Evolutionary conservation across 2,113 vertebrate genomes (phyloP).

Genomic region (Thalassoma bifasciatum): DNA sequence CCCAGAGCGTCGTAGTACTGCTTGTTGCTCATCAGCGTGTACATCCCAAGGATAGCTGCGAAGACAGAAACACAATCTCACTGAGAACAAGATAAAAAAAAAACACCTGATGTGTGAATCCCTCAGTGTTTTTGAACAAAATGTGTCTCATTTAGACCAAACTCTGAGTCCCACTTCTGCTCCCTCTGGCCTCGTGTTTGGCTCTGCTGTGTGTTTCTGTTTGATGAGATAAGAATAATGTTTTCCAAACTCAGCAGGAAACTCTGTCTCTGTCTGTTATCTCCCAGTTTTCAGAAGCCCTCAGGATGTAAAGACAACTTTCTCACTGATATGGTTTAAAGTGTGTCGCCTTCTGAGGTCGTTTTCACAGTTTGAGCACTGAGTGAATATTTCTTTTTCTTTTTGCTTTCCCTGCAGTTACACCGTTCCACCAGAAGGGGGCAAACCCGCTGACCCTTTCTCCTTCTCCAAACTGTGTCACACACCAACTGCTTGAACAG

Average conservation of each 20-base stretch:
- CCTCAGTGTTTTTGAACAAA: not conserved
- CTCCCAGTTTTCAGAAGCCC: not conserved
- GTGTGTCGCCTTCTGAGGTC: no score
- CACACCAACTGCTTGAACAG: slow-evolving; percentile 66
- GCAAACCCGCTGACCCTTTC: slow-evolving; percentile 33
- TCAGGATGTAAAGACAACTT: not conserved
- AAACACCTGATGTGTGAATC: not conserved
- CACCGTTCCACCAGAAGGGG: slow-evolving; percentile 63
- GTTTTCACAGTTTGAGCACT: no score
- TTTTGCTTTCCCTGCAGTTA: slow-evolving; percentile 13
- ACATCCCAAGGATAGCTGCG: slow-evolving; percentile 97
- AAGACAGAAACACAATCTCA: slow-evolving; percentile 32
- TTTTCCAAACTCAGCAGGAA: slow-evolving; percentile 3
- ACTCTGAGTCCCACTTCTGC: not conserved
- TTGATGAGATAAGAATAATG: slow-evolving; percentile 24
- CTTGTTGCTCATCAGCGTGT: slow-evolving; percentile 99
- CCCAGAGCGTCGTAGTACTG: slow-evolving; percentile 97
- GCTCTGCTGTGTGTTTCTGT: slow-evolving; percentile 17
- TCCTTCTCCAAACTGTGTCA: slow-evolving; percentile 50
- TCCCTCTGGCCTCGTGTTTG: not conserved
- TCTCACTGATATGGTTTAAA: no score
- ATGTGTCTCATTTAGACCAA: not conserved
- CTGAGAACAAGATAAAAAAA: not conserved
- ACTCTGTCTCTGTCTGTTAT: slow-evolving; percentile 2
- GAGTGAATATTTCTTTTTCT: no score